These are phyloP conservation scores for Ceratina japonica DNA, from an alignment of 1,140 invertebrate species.

Conservation along the genomic window DNA sequence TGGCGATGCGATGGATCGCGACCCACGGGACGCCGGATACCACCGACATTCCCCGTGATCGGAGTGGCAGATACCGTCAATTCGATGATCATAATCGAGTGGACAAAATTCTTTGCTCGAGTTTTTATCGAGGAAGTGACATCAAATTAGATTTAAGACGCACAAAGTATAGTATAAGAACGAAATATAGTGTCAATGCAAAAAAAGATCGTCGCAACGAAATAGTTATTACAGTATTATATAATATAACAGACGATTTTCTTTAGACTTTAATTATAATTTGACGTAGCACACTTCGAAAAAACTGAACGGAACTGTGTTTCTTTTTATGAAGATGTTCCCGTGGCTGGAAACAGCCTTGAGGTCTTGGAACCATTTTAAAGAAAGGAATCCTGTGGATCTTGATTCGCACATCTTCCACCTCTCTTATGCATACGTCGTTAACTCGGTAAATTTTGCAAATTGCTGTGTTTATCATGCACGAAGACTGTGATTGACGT, in stretches of 20 bases:
- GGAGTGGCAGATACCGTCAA: conserved; percentile 20
- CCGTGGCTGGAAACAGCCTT: neutral
- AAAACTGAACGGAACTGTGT: neutral
- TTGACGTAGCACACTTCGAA: too few species aligned
- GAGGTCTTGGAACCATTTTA: neutral
- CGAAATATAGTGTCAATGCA: too few species aligned
- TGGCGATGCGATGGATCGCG: conserved; percentile 50
- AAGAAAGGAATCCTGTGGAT: neutral
- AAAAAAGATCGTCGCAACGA: too few species aligned
- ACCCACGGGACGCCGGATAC: conserved; percentile 16
- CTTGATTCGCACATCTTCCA: neutral
- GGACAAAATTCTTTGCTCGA: conserved; percentile 63
- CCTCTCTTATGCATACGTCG: neutral
- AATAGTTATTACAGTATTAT: too few species aligned
- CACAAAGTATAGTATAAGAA: too few species aligned
- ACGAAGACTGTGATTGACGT: neutral
- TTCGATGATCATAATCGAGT: conserved; percentile 65
- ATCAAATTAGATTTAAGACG: too few species aligned
- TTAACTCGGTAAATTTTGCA: neutral
- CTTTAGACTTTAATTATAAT: too few species aligned
- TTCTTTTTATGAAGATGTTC: neutral
- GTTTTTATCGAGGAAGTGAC: neutral
- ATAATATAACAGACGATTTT: too few species aligned
- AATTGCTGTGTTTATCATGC: neutral
- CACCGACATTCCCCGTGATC: conserved; percentile 42